These are phyloP conservation scores for Microtus ochrogaster DNA, from an alignment of 2,113 vertebrate species.

Conservation along the genomic window DNA sequence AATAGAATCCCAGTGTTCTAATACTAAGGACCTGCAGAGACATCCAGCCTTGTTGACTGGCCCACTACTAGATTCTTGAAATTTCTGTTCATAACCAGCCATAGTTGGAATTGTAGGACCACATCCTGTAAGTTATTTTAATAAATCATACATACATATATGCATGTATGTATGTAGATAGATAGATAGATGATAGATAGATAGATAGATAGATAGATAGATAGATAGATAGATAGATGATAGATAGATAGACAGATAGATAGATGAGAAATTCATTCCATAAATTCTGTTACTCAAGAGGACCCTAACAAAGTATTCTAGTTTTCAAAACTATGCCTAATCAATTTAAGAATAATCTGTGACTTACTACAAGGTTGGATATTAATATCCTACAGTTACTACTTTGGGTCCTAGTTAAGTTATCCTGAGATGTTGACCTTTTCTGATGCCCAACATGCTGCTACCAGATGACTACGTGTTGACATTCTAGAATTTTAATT, in stretches of 20 bases:
- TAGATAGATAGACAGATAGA: no score
- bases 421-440: constrained; percentile 79
- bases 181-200: neutral
- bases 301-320: neutral
- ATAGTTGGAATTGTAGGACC: neutral
- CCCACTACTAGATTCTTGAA: neutral
- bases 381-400: neutral
- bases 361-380: constrained; percentile 87
- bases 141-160: neutral
- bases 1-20: neutral
- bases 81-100: neutral
- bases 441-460: constrained; percentile 75
- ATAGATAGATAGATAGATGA: neutral
- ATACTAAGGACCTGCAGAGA: neutral
- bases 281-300: neutral
- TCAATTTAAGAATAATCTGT: constrained; percentile 85
- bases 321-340: constrained; percentile 42
- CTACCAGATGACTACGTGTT: constrained; percentile 80
- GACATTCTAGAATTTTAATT: constrained; percentile 80
- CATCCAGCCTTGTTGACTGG: neutral
- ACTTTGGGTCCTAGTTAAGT: constrained; percentile 70
- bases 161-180: neutral
- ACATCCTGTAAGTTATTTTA: neutral
- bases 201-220: neutral
- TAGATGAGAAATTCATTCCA: neutral